phyloP scores from a whole-genome alignment of 2,888 invertebrate genomes.

The Hydriomena furcata region DNA sequence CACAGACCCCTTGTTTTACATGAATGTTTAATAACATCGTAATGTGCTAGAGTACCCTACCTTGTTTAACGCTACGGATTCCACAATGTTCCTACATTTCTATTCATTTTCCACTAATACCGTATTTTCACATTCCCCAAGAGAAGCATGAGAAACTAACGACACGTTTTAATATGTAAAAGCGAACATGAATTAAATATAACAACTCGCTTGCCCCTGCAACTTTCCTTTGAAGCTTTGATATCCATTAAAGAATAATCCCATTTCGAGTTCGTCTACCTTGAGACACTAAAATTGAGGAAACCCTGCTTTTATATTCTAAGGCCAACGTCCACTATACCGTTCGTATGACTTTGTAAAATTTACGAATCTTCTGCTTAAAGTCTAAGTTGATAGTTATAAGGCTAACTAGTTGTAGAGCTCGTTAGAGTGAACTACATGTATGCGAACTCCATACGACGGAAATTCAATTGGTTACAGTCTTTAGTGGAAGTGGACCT shows the following conservation, averaged over 20 bases:
- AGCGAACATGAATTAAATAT: constrained; percentile 26
- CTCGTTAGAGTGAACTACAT: too few species aligned
- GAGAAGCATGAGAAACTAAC: constrained; percentile 23
- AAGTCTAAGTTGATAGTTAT: too few species aligned
- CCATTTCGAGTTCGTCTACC: constrained; percentile 26
- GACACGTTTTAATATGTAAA: constrained; percentile 29
- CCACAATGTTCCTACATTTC: constrained; percentile 1
- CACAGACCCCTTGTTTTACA: background rate
- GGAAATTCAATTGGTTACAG: constrained; percentile 7
- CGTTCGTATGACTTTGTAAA: too few species aligned
- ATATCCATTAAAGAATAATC: constrained; percentile 29
- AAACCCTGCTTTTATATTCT: background rate
- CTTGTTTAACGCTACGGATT: constrained; percentile 1
- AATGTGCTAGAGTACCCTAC: constrained; percentile 8
- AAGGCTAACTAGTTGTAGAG: too few species aligned
- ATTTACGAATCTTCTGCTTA: too few species aligned
- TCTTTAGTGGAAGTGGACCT: background rate
- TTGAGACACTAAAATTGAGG: constrained; percentile 13
- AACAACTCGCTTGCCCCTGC: constrained; percentile 19
- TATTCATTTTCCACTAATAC: constrained; percentile 11
- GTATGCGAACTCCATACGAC: constrained; percentile 5
- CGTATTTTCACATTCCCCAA: constrained; percentile 17
- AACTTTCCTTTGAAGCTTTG: constrained; percentile 30
- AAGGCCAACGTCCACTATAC: background rate
- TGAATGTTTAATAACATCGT: constrained; percentile 5